Evolutionary conservation across 2,888 invertebrate species (phyloP), one percentile per base, ranked within the genome.

Genomic region (Achlya flavicornis): DNA sequence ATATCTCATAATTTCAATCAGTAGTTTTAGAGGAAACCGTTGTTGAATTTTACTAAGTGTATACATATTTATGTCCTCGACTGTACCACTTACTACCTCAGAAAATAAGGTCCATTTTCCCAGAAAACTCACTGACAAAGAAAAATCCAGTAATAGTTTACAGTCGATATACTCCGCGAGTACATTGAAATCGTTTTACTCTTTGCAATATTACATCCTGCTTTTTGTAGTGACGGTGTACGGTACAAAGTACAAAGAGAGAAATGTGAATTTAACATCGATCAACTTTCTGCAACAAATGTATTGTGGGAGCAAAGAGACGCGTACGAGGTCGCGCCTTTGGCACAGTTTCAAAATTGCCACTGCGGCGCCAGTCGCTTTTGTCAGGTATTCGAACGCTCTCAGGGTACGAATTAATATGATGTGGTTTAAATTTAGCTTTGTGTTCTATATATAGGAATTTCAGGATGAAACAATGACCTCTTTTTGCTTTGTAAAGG

Each of bases 271-370:
- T 41, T 43, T 19, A 69, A 73, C 71, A 73, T 75, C 68, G 68
- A 71, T 74, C 73, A 77, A 73, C 69, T 70, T 71, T 64, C 59
- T 64, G 66, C 64, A 53, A 43, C 41, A 35, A 58, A 63, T 64
- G 62, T 63, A 65, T 62, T 46, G 57, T 60, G 60, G 62, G n/a
- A 16, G 14, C 12, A 26, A n/a, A 62, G 41, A 57, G 57, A 57
- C 41, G 41, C 67, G 53, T 61, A 61, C 57, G 48, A 53, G 53
- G 53, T 57, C 61, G 33, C 32, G 66, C 58, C 64, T 63, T 75
- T 83, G 83, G 82, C 83, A 81, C 70, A 65, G 73, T 75, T 75
- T 82, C 82, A 79, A 78, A 80, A 77, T 72, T 72, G 76, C 71
- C 74, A 64, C 66, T 66, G 64, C 63, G 81, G 83, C 80, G 80